Conservation (phyloP, 2,888 invertebrate species). For the Aquatica leii region DNA sequence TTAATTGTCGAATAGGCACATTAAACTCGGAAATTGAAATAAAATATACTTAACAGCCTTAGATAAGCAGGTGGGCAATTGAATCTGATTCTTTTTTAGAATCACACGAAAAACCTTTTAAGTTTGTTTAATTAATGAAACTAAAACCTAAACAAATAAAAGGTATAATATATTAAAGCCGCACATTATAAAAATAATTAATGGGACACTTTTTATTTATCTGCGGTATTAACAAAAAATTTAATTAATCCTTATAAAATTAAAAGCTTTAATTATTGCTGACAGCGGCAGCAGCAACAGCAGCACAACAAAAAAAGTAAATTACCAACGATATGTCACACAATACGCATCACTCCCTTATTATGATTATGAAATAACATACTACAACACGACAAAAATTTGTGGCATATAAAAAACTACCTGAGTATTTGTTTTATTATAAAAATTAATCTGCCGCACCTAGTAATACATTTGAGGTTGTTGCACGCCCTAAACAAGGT, state of each 20-base stretch:
- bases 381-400: constrained; percentile 4
- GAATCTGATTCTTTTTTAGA: too few species aligned
- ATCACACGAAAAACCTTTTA: too few species aligned
- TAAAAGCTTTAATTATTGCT: constrained; percentile 20
- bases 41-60: too few species aligned
- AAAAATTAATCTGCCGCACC: constrained; percentile 14
- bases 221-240: not conserved
- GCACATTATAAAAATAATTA: constrained; percentile 14
- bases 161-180: not conserved
- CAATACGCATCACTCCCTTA: not conserved
- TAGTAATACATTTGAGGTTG: constrained; percentile 1
- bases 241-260: constrained; percentile 7
- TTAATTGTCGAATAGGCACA: too few species aligned
- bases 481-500: constrained; percentile 6
- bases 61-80: too few species aligned
- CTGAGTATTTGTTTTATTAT: constrained; percentile 8
- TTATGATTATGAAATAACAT: not conserved
- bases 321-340: constrained; percentile 3
- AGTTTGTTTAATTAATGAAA: constrained; percentile 1
- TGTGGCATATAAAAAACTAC: not conserved
- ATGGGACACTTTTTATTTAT: not conserved
- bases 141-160: constrained; percentile 3
- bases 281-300: not conserved
- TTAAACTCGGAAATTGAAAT: too few species aligned
- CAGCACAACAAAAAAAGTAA: not conserved